A percentile compares a stretch with the other conserved stretches of the same genome.
Evolutionary conservation across 2,888 invertebrate species (phyloP).

Genomic region (Gerris lacustris): DNA sequence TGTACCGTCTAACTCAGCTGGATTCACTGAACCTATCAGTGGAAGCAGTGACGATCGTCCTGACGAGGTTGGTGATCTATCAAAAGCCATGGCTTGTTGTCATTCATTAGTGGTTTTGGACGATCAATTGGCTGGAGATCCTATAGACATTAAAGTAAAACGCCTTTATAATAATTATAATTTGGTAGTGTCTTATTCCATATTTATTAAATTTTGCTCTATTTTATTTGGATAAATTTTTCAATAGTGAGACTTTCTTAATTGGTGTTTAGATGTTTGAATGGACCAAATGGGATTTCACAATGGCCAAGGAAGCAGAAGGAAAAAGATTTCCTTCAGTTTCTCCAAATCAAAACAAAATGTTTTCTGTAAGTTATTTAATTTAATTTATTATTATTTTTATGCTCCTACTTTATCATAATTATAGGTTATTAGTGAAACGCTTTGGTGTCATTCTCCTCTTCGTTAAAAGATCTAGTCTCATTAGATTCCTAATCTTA

Average conservation of each 20-base stretch:
- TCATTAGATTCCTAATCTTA: no score
- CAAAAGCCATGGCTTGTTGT: slow-evolving; percentile 58
- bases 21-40: slow-evolving; percentile 44
- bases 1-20: slow-evolving; percentile 47
- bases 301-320: background rate
- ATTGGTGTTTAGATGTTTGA: background rate
- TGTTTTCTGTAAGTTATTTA: no score
- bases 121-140: slow-evolving; percentile 58
- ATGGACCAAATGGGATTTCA: background rate
- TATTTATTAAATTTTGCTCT: no score
- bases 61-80: background rate
- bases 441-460: no score
- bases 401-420: no score
- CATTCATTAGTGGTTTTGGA: slow-evolving; percentile 63
- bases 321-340: background rate
- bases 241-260: no score
- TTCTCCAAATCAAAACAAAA: background rate
- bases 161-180: background rate
- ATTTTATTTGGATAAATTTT: no score
- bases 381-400: no score
- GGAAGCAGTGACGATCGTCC: background rate
- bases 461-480: no score
- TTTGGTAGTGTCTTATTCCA: no score
- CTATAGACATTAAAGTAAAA: slow-evolving; percentile 60
- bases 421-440: no score